Evolutionary conservation across 2,888 invertebrate genomes (phyloP), one percentile per base, ranked within the genome.

Genomic region (Drosophila austrosaltans): DNA sequence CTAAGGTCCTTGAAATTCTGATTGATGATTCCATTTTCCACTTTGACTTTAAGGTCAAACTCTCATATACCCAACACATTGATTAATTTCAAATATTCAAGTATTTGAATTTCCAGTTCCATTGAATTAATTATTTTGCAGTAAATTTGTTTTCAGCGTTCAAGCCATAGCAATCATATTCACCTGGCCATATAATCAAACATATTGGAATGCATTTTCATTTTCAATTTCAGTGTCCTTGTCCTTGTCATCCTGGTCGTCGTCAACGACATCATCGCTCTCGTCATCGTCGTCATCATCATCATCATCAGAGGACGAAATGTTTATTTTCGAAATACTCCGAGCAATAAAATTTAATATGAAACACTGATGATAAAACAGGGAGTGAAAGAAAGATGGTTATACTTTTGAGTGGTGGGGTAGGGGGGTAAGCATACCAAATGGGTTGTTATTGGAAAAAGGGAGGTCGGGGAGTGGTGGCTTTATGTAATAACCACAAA

Each of bases 321-420:
- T 77, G 67, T 69, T 77, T 74, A 68, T 72, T 60, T 60, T 53
- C 36, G 22, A 54, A 62, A 80, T 75, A 71, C 83, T 69, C 69
- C 72, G 72, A 69, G 76, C 82, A 79, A 83, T 80, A 85, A 87
- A 87, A 85, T 78, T 69, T 87, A 82, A 82, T 87, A 87, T 79
- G 80, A 71, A 48, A 48, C 36, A 70, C 82, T 85, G 85, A 82
- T 76, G 88, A 85, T 82, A 69, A 79, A 81, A 68, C 73, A 64
- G 63, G 44, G 48, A 48, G 48, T 25, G 16, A 22, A 48, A 48
- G 3, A 48, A 48, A 25, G 48, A 48, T 25, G 48, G 25, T 8
- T 22, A 22, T 48, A 20, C 48, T 48, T 22, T 48, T 48, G 10
- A 30, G 30, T 3, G 48, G 22, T 8, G 36, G 36, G 28, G 28